Evolutionary conservation across 1,140 invertebrate genomes (phyloP).

Genomic region (Brachionus paranguensis): DNA sequence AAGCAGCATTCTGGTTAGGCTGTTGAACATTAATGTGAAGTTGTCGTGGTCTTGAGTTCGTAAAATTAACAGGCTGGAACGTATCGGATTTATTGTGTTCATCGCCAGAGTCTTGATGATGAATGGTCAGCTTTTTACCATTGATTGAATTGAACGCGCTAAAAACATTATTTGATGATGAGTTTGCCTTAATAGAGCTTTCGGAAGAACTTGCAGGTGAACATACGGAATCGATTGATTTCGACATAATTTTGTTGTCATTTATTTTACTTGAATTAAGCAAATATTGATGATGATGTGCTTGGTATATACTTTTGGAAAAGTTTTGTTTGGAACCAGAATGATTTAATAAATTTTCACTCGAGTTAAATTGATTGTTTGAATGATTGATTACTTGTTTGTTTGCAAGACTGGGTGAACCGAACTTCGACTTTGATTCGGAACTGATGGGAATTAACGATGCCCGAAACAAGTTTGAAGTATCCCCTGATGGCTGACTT

Average conservation of each 20-base stretch:
- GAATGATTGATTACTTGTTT: neutral
- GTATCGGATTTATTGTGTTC: neutral
- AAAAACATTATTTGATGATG: neutral
- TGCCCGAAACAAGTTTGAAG: neutral
- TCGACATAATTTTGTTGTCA: conserved; percentile 5
- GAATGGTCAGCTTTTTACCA: conserved; percentile 1
- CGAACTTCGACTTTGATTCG: conserved; percentile 7
- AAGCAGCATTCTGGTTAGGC: neutral
- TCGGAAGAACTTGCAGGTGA: neutral
- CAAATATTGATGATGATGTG: conserved; percentile 21
- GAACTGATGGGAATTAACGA: neutral
- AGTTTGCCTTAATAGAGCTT: conserved; percentile 2
- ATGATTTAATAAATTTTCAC: conserved; percentile 11
- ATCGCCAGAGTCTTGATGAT: neutral
- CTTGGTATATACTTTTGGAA: neutral
- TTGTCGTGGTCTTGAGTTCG: conserved; percentile 5
- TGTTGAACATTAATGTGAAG: neutral
- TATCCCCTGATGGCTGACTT: neutral
- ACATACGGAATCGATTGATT: conserved; percentile 21
- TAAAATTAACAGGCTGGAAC: conserved; percentile 31
- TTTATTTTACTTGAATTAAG: neutral
- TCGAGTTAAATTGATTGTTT: conserved; percentile 12
- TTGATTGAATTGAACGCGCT: conserved; percentile 31
- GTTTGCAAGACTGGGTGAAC: neutral
- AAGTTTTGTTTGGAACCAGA: neutral